These are phyloP conservation scores for Apostichopus parvimensis DNA, from an alignment of 35 echinoderm and acorn worm genomes.

Conservation along the genomic window DNA sequence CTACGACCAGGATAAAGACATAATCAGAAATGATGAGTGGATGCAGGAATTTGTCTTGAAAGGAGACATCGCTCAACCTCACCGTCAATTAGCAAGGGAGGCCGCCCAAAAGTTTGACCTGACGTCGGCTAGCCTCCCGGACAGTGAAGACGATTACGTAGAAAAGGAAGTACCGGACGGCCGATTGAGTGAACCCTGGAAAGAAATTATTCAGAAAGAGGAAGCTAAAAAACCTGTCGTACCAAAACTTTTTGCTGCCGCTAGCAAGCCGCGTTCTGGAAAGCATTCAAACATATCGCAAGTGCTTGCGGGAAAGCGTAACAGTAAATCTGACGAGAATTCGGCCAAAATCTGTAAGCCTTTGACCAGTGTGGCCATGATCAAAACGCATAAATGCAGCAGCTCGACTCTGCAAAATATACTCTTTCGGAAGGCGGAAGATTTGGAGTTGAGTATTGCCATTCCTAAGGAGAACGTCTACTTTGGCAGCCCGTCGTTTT, in stretches of 20 bases:
- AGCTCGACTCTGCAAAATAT: conserved; percentile 97
- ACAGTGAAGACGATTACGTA: conserved; percentile 6
- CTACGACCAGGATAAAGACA: background rate
- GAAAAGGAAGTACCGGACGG: background rate
- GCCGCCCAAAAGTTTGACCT: background rate
- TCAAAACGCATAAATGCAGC: conserved; percentile 96
- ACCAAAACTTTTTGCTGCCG: no score
- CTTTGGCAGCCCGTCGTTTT: conserved; percentile 70
- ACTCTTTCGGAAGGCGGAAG: conserved; percentile 79
- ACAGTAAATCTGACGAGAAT: background rate
- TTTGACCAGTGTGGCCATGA: conserved; percentile 73
- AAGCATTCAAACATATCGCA: background rate
- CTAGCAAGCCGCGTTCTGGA: background rate
- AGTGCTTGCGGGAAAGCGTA: no score
- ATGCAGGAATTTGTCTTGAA: background rate
- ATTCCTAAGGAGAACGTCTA: conserved; percentile 71
- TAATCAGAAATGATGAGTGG: background rate
- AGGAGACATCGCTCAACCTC: background rate
- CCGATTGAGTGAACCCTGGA: background rate
- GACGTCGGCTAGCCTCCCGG: background rate
- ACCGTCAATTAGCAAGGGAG: background rate
- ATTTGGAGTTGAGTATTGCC: conserved; percentile 68
- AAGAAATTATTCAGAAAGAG: background rate
- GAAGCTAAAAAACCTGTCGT: background rate
- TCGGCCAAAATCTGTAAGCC: conserved; percentile 39